Evolutionary conservation across 2,888 invertebrate genomes (phyloP).

Genomic region (Drosophila tanythrix): DNA sequence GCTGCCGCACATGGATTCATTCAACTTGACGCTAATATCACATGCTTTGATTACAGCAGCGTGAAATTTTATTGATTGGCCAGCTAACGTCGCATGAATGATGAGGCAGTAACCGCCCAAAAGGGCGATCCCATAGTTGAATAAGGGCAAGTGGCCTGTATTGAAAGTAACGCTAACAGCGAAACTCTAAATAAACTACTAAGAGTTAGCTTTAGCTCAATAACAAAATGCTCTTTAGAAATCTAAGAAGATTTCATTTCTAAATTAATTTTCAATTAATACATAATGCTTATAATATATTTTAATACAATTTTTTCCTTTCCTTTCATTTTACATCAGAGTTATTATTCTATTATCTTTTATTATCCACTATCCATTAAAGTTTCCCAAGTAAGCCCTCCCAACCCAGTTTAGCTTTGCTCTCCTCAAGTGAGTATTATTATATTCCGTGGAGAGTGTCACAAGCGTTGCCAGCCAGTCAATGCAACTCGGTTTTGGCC

Average conservation of each 20-base stretch:
- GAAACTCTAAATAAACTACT: not conserved
- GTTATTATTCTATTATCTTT: not conserved
- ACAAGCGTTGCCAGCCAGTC: constrained; percentile 2
- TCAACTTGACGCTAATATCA: constrained; percentile 82
- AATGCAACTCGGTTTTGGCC: constrained; percentile 1
- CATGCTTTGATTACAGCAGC: constrained; percentile 83
- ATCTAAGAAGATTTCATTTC: not conserved
- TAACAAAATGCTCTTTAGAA: not conserved
- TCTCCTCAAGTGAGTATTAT: not conserved
- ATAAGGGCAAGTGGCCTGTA: constrained; percentile 15
- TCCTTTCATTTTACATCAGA: not conserved
- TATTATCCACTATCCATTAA: not conserved
- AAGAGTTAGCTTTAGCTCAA: not conserved
- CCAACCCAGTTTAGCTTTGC: not conserved
- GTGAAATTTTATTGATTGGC: constrained; percentile 84
- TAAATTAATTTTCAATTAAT: not conserved
- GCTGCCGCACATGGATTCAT: constrained; percentile 70
- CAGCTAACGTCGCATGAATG: constrained; percentile 70
- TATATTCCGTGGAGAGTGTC: not conserved
- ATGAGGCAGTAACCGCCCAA: constrained; percentile 47
- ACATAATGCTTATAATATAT: not conserved
- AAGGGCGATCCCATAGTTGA: constrained; percentile 20
- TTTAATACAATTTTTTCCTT: not conserved
- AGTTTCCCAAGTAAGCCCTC: not conserved
- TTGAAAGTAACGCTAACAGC: constrained; percentile 16